Base-by-base conservation (phyloP, 2,113 vertebrate species). In the Axis porcinus region DNA sequence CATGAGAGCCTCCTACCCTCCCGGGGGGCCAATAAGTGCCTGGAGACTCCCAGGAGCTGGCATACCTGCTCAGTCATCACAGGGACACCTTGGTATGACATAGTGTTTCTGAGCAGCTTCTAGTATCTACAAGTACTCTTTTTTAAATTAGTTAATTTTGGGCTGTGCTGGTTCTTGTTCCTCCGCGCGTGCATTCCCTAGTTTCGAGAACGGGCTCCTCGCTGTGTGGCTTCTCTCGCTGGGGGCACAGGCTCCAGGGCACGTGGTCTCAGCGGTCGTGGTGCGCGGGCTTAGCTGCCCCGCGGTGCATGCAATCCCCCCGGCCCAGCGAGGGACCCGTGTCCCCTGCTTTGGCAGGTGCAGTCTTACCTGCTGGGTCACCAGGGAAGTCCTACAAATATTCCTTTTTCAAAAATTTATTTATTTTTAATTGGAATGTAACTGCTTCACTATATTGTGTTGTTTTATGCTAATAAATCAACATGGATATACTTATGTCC, bases 151-250 rank as follows among this genome's bases (percentile, higher is more conserved):
- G 23, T 57, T 76, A 25, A 43, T 12, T 43, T 27, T 14, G 67
- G 21, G 21, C 36, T 74, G 36, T 74, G 67, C 10, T 74, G 70
- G 70, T 40, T 36, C 36, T 43, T 27, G 36, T 43, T 25, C 3
- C 5, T 74, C 36, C 3, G 1, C 2, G 3, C 0, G 2, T 1
- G 36, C 70, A 14, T 27, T 76, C 70, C 25, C 36, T 43, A 2
- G 19, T 43, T 76, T 5, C 3, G 3, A n/a, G 70, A 76, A 76
- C 6, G 6, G 36, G 70, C 12, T 25, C 12, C 70, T 76, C 1
- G 0, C 36, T 43, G 70, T 3, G 36, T 43, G 70, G 23, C 6
- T 7, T 25, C 36, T 76, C 36, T 43, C 3, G 6, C 12, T 25
- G 36, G 36, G 36, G 23, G 36, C 6, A 7, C 0, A 13, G 70